phyloP scores from a whole-genome alignment of 1,140 invertebrate species.

The Bradynema listronoti region DNA sequence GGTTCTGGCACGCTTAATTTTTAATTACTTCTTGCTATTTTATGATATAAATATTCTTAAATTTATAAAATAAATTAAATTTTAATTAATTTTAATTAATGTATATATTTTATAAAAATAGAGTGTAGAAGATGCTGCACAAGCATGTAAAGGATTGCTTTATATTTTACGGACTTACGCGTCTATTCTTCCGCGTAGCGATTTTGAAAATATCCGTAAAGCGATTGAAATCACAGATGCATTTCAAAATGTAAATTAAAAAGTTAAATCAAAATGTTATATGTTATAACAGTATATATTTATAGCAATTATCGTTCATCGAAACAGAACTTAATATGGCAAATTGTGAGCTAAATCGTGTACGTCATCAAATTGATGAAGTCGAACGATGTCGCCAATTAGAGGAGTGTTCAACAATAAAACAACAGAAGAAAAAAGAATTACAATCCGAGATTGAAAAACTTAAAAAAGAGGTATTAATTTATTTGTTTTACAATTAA shows the following conservation, averaged over 20 bases:
- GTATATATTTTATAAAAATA: no score
- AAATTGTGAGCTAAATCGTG: slow-evolving; percentile 30
- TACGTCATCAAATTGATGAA: slow-evolving; percentile 24
- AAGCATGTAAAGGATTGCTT: slow-evolving; percentile 1
- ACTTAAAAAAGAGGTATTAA: slow-evolving; percentile 33
- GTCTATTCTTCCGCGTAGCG: slow-evolving; percentile 2
- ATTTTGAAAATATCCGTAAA: slow-evolving; percentile 11
- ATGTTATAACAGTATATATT: slow-evolving; percentile 10
- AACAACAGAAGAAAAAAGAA: slow-evolving; percentile 47
- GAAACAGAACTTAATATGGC: slow-evolving; percentile 39
- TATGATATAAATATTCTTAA: not conserved
- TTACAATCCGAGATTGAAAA: slow-evolving; percentile 40
- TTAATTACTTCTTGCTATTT: no score
- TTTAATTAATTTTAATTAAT: not conserved
- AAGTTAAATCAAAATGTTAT: not conserved
- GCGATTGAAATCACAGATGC: slow-evolving; percentile 21
- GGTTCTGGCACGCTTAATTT: no score
- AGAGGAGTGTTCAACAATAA: slow-evolving; percentile 25
- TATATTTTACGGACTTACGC: not conserved
- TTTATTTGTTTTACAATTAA: not conserved
- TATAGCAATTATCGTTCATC: slow-evolving; percentile 23
- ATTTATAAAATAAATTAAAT: not conserved
- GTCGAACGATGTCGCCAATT: slow-evolving; percentile 25
- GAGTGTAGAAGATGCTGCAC: no score
- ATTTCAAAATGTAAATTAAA: slow-evolving; percentile 19